Evolutionary conservation across 1,140 invertebrate genomes (phyloP).

Genomic region (Diorhabda sublineata): DNA sequence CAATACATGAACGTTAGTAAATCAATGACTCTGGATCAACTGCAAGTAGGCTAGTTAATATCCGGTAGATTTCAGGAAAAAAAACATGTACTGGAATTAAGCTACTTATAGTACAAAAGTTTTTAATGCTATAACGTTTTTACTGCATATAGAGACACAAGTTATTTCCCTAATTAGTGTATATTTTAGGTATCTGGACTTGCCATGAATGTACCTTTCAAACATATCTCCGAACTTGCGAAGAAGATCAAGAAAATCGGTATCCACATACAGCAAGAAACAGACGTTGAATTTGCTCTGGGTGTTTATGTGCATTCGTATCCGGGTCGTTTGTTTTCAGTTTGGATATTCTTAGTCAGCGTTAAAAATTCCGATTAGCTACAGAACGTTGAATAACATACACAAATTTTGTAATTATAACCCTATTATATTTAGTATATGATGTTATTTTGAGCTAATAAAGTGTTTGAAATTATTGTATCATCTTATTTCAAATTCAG

Average conservation of each 20-base stretch:
- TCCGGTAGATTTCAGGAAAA: too few relatives aligned
- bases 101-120: not conserved
- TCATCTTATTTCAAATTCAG: too few relatives aligned
- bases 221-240: not conserved
- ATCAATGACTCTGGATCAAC: too few relatives aligned
- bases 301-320: slow-evolving; percentile 15
- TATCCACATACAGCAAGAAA: slow-evolving; percentile 8
- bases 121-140: not conserved
- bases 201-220: slow-evolving; percentile 6
- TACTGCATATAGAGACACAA: too few relatives aligned
- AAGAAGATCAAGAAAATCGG: slow-evolving; percentile 10
- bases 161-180: not conserved
- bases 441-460: too few relatives aligned
- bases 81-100: not conserved
- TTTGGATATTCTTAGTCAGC: slow-evolving; percentile 14
- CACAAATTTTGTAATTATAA: too few relatives aligned
- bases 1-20: too few relatives aligned
- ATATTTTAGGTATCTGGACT: slow-evolving; percentile 15
- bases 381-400: too few relatives aligned
- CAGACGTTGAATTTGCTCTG: slow-evolving; percentile 10
- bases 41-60: too few relatives aligned
- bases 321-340: slow-evolving; percentile 11
- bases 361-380: slow-evolving; percentile 11
- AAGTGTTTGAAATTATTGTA: too few relatives aligned
- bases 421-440: too few relatives aligned